These are phyloP conservation scores for Drosophila arizonae DNA, from an alignment of 1,140 invertebrate species.

Conservation along the genomic window DNA sequence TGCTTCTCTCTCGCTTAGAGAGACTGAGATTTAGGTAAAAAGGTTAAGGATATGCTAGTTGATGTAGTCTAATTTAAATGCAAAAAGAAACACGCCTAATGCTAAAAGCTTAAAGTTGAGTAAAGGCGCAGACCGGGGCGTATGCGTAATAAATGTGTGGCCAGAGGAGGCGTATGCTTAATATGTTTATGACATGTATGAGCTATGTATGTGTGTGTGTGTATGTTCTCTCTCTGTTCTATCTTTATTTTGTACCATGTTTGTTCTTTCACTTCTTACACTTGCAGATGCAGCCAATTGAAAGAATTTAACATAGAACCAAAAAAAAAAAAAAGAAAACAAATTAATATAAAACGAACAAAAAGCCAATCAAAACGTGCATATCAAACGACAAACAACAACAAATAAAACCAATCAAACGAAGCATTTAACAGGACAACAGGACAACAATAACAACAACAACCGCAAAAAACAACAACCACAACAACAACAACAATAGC, in stretches of 20 bases:
- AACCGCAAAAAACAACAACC: not conserved
- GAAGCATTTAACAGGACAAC: constrained; percentile 57
- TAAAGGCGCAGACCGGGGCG: constrained; percentile 26
- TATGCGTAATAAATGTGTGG: constrained; percentile 55
- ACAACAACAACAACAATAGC: constrained; percentile 14
- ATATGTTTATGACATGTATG: not conserved
- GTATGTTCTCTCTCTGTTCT: constrained; percentile 18
- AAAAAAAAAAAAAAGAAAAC: not conserved
- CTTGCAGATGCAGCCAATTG: constrained; percentile 68
- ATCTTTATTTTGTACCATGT: constrained; percentile 55
- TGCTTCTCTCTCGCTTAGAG: constrained; percentile 40
- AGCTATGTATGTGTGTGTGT: constrained; percentile 24
- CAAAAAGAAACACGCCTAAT: constrained; percentile 38
- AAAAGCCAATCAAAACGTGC: constrained; percentile 46
- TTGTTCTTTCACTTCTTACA: constrained; percentile 66
- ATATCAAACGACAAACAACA: constrained; percentile 46
- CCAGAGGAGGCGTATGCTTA: too few species aligned
- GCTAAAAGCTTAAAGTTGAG: constrained; percentile 12
- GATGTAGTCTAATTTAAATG: constrained; percentile 67
- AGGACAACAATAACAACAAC: constrained; percentile 6
- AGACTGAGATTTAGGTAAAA: constrained; percentile 73
- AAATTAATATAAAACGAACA: not conserved
- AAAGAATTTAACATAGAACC: constrained; percentile 41
- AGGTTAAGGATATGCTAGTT: constrained; percentile 76
- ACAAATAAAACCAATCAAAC: constrained; percentile 57